Conservation (phyloP, 2,797 vertebrate genomes). For the Ceryle rudis region DNA sequence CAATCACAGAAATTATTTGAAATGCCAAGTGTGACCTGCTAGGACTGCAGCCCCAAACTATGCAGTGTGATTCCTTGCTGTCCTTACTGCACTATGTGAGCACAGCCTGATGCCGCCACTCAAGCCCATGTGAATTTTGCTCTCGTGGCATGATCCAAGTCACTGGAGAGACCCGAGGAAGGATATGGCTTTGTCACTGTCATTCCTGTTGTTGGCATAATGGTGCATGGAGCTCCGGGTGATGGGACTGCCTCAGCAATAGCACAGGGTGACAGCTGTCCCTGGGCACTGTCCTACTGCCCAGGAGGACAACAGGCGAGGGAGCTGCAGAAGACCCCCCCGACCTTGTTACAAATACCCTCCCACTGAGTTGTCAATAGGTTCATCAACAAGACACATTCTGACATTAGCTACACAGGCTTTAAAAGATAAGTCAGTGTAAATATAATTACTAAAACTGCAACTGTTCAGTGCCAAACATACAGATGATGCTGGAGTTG, state of each 20-base stretch:
- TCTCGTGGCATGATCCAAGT: background rate
- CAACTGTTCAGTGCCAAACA: background rate
- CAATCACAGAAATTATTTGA: background rate
- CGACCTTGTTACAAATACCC: background rate
- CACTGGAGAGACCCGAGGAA: background rate
- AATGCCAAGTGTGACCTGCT: background rate
- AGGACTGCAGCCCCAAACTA: background rate
- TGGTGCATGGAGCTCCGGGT: accelerated
- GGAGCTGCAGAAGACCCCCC: background rate
- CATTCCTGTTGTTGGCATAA: background rate
- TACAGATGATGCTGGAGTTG: background rate
- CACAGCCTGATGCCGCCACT: background rate
- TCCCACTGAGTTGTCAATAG: accelerated
- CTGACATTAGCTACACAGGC: background rate
- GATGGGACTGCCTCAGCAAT: background rate
- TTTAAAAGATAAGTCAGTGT: background rate
- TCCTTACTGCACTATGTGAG: background rate
- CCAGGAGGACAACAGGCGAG: accelerated
- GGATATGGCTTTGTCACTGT: background rate
- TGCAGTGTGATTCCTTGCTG: background rate
- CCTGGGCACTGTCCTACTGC: accelerated
- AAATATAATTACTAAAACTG: background rate
- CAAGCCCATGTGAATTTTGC: background rate
- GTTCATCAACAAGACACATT: background rate
- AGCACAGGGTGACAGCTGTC: background rate